These are phyloP conservation scores for Drosophila bipectinata DNA, from an alignment of 1,140 invertebrate genomes.

Conservation along the genomic window DNA sequence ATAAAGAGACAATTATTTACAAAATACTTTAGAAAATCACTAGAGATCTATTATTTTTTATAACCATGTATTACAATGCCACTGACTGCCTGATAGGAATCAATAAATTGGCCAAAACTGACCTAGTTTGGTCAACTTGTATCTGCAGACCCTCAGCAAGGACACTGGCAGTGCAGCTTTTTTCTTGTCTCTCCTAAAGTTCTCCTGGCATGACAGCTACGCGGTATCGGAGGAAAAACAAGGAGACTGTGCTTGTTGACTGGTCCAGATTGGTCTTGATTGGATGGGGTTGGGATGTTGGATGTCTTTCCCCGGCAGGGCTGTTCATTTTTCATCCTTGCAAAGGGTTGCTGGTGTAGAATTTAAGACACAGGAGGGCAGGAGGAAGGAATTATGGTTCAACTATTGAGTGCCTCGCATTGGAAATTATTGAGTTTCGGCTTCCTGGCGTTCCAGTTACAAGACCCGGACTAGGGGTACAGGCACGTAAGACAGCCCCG, in stretches of 20 bases:
- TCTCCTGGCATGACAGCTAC: conserved; percentile 30
- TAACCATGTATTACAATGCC: conserved; percentile 14
- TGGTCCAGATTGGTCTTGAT: conserved; percentile 32
- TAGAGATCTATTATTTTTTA: not conserved
- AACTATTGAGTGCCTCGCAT: conserved; percentile 14
- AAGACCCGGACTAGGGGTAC: conserved; percentile 32
- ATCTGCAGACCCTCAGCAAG: conserved; percentile 36
- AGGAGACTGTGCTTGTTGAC: conserved; percentile 10
- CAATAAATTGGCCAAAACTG: conserved; percentile 71
- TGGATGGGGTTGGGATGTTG: conserved; percentile 7
- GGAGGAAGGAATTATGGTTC: conserved; percentile 29
- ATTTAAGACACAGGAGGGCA: not conserved
- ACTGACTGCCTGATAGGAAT: conserved; percentile 43
- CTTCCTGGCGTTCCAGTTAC: conserved; percentile 14
- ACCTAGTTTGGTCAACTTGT: conserved; percentile 62
- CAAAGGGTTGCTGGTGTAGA: conserved; percentile 18
- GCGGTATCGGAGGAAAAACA: conserved; percentile 23
- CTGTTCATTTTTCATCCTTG: conserved; percentile 23
- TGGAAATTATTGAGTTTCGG: conserved; percentile 29
- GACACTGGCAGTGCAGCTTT: conserved; percentile 48
- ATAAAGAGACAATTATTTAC: not conserved
- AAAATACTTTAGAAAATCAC: not conserved
- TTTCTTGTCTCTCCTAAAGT: conserved; percentile 9
- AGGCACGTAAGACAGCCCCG: conserved; percentile 21
- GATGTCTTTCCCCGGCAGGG: not conserved